Evolutionary conservation across 2,113 vertebrate species (phyloP).

Genomic region (Ctenodactylus gundi): DNA sequence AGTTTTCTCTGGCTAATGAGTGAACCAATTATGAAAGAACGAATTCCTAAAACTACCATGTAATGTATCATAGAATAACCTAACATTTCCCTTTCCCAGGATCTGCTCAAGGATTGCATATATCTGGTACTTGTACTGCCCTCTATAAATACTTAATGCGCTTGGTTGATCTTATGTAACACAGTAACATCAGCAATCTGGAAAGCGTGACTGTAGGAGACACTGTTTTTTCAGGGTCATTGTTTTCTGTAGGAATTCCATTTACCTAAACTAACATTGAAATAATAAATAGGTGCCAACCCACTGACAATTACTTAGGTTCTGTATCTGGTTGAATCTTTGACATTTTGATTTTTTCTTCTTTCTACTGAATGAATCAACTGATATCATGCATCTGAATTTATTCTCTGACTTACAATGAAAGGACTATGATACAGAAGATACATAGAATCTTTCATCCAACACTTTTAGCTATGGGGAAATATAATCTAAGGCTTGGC

Average conservation of each 20-base stretch:
- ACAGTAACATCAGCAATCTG: not conserved
- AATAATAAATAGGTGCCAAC: not conserved
- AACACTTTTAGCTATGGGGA: not conserved
- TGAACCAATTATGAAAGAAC: not conserved
- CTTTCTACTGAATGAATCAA: slow-evolving; percentile 3
- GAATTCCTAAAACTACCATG: not conserved
- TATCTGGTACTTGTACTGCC: not conserved
- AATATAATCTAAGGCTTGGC: slow-evolving; percentile 45
- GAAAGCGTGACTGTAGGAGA: not conserved
- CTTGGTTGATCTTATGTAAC: not conserved
- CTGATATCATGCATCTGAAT: not conserved
- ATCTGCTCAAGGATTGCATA: not conserved
- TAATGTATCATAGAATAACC: too few relatives aligned
- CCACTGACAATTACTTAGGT: not conserved
- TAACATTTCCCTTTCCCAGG: not conserved
- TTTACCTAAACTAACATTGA: not conserved
- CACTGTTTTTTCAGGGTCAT: not conserved
- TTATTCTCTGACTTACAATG: slow-evolving; percentile 40
- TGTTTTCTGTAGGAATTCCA: not conserved
- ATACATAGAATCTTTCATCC: not conserved
- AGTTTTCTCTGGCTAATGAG: not conserved
- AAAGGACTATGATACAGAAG: slow-evolving; percentile 13
- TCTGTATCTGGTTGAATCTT: not conserved
- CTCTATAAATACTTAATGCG: not conserved
- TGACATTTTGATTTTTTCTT: not conserved